Percentiles rank a stretch among this genome's conserved stretches.
phyloP scores from a whole-genome alignment of 2,113 vertebrate genomes.

The Lepidothrix coronata region DNA sequence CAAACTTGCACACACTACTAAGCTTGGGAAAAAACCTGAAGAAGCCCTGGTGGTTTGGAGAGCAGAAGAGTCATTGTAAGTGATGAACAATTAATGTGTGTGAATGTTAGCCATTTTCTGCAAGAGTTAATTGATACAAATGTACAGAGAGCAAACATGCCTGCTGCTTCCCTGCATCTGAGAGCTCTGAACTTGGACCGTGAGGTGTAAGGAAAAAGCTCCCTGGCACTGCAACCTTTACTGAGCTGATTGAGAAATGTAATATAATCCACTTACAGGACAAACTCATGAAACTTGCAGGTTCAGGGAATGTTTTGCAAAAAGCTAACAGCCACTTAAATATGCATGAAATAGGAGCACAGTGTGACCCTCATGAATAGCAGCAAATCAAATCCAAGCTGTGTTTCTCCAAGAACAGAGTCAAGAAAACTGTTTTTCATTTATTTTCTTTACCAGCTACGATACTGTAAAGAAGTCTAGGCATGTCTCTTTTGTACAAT shows the following conservation, averaged over 20 bases:
- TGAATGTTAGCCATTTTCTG: conserved; percentile 1
- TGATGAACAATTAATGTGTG: neutral
- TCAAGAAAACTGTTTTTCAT: neutral
- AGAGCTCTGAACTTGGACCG: neutral
- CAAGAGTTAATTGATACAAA: conserved; percentile 50
- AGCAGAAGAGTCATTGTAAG: neutral
- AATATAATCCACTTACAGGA: neutral
- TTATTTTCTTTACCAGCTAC: neutral
- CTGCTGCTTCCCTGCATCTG: neutral
- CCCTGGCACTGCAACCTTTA: neutral
- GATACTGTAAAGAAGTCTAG: neutral
- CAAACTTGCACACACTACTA: neutral
- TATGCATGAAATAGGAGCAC: conserved; percentile 40
- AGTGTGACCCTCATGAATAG: conserved; percentile 36
- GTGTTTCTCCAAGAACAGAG: conserved; percentile 6
- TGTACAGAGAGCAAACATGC: neutral
- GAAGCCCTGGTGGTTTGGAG: neutral
- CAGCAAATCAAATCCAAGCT: conserved; percentile 25
- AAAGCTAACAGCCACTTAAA: conserved; percentile 44
- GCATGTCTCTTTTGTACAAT: neutral
- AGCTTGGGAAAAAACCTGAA: neutral
- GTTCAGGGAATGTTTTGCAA: conserved; percentile 4
- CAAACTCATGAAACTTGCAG: conserved; percentile 41
- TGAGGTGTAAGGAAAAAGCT: neutral
- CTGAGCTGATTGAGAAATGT: neutral